Conservation (phyloP, 2,113 vertebrate genomes). For the Cheilinus undulatus region DNA sequence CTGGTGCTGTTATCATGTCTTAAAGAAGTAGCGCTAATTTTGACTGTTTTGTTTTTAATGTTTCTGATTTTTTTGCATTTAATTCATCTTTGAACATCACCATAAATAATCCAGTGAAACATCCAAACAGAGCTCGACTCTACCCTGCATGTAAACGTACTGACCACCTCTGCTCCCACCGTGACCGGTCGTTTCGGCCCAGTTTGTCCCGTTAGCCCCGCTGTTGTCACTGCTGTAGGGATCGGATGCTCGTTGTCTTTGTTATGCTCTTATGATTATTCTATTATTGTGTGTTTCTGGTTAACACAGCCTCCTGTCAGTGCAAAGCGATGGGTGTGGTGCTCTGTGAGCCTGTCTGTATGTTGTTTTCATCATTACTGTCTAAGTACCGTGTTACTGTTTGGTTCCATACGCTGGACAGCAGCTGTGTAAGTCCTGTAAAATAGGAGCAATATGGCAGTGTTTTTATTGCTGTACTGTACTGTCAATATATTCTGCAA, state of each 20-base stretch:
- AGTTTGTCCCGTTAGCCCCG: conserved; percentile 38
- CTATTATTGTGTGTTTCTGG: conserved; percentile 61
- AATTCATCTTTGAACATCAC: no score
- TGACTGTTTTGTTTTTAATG: no score
- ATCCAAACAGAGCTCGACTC: no score
- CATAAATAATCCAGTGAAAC: no score
- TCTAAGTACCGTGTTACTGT: conserved; percentile 68
- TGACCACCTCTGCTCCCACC: conserved; percentile 50
- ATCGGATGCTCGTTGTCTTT: conserved; percentile 48
- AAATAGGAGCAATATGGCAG: conserved; percentile 77
- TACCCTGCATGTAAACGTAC: no score
- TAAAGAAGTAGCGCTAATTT: no score
- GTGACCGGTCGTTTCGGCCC: conserved; percentile 49
- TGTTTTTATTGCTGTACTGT: conserved; percentile 78
- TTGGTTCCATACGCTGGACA: conserved; percentile 70
- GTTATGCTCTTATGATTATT: conserved; percentile 66
- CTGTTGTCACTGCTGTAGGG: conserved; percentile 27
- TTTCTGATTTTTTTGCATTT: no score
- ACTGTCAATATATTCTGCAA: conserved; percentile 80
- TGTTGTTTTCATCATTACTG: conserved; percentile 72
- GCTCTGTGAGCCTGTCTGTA: conserved; percentile 68
- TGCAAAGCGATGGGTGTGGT: conserved; percentile 34
- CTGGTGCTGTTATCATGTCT: no score
- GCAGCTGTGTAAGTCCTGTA: conserved; percentile 76
- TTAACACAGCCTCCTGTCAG: conserved; percentile 54